phyloP scores from a whole-genome alignment of 2,888 invertebrate species.

The Phortica okadai region DNA sequence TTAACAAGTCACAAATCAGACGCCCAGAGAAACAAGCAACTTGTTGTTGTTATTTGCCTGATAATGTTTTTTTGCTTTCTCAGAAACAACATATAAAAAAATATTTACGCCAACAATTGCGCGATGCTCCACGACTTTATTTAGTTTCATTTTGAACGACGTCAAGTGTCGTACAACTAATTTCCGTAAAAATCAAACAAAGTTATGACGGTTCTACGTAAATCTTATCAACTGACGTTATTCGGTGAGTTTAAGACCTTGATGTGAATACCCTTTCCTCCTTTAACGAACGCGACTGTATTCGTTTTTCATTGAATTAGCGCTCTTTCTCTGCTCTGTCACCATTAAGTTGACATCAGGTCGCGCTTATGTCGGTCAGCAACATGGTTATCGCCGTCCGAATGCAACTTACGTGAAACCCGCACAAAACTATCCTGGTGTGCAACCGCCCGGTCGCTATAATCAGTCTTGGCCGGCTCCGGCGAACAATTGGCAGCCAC shows the following conservation, averaged over 20 bases:
- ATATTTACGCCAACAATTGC: conserved; percentile 44
- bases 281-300: too few relatives aligned
- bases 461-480: conserved; percentile 25
- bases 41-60: background rate
- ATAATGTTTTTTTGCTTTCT: background rate
- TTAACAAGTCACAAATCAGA: background rate
- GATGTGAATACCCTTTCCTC: background rate
- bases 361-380: conserved; percentile 18
- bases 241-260: conserved; percentile 45
- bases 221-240: conserved; percentile 50
- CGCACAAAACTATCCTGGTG: conserved; percentile 9
- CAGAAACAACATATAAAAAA: too few relatives aligned
- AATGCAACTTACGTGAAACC: conserved; percentile 44
- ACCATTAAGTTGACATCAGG: conserved; percentile 35
- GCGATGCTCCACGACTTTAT: conserved; percentile 26
- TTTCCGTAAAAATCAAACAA: background rate
- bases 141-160: conserved; percentile 1
- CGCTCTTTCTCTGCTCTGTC: conserved; percentile 48
- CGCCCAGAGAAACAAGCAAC: background rate
- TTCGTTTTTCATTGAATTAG: background rate
- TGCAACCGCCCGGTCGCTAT: conserved; percentile 1
- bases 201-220: conserved; percentile 9
- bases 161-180: background rate
- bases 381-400: conserved; percentile 26
- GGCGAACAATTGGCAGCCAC: background rate